Conservation (phyloP, 92 coral and sea anemone species). For the Parazoanthus swiftii region DNA sequence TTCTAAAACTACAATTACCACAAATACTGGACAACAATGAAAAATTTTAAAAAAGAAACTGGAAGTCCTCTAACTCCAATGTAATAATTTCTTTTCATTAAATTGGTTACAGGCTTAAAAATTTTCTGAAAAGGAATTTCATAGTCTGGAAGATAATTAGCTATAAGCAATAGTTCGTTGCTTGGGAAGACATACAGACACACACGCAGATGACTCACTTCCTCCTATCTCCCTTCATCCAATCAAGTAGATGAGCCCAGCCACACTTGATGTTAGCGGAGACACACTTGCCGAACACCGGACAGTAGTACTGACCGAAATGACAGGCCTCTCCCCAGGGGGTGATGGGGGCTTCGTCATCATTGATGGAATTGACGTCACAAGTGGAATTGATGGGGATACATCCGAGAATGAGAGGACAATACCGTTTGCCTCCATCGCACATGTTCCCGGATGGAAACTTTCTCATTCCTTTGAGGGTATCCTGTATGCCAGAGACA, state of each 20-base stretch:
- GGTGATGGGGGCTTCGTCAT: constrained; percentile 25
- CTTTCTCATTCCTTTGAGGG: constrained; percentile 1
- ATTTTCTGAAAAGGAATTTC: no score
- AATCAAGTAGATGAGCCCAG: constrained; percentile 16
- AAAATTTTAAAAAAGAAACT: no score
- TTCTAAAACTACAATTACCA: no score
- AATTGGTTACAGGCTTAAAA: no score
- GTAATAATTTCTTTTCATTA: no score
- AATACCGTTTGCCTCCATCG: constrained; percentile 20
- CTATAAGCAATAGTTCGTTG: neutral
- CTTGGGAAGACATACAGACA: neutral
- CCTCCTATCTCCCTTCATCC: constrained; percentile 28
- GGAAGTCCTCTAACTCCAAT: no score
- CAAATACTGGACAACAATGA: no score
- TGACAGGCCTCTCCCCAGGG: constrained; percentile 42
- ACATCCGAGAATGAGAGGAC: constrained; percentile 31
- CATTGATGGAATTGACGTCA: constrained; percentile 11
- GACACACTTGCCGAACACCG: constrained; percentile 23
- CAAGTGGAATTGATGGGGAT: constrained; percentile 13
- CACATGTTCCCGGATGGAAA: constrained; percentile 14
- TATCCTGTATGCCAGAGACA: constrained; percentile 1
- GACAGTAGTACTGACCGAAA: constrained; percentile 35
- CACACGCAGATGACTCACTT: constrained; percentile 7
- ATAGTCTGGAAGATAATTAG: no score
- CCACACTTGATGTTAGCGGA: constrained; percentile 20